Percentiles rank a stretch among this genome's conserved stretches.
Conservation (phyloP, 2,113 vertebrate genomes). For the Bagarius yarrelli region DNA sequence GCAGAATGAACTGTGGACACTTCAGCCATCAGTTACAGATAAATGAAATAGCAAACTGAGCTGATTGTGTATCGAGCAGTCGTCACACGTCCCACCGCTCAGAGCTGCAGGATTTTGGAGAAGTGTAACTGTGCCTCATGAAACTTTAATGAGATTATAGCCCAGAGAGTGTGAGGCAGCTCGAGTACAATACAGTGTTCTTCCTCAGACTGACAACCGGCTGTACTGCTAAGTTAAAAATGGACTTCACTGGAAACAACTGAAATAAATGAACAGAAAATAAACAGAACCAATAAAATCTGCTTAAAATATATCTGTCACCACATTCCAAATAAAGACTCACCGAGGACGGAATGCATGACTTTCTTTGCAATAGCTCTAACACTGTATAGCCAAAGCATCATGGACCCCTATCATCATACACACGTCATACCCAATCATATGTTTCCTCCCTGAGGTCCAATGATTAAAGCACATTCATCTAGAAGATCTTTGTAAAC, state of each 20-base stretch:
- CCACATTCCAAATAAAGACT: background rate
- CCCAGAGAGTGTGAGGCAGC: background rate
- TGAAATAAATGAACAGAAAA: background rate
- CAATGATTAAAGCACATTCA: background rate
- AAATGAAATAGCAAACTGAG: constrained; percentile 3
- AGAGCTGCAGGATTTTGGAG: background rate
- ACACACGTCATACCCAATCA: background rate
- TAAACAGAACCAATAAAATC: background rate
- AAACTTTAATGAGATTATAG: no score
- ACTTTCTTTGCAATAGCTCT: background rate
- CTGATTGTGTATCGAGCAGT: constrained; percentile 18
- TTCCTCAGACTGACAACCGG: background rate
- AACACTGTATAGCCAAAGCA: no score
- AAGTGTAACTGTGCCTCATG: background rate
- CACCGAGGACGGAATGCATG: background rate
- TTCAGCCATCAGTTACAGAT: background rate
- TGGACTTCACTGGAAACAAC: background rate
- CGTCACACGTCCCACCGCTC: background rate
- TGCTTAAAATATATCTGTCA: background rate
- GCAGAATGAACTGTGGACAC: constrained; percentile 3
- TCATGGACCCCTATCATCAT: background rate
- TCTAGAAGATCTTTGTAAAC: background rate
- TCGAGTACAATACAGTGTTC: background rate
- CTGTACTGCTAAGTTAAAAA: constrained; percentile 22
- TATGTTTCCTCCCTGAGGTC: background rate